Base-by-base conservation (phyloP, 1,140 invertebrate genomes). In the Drosophila ohnishii region DNA sequence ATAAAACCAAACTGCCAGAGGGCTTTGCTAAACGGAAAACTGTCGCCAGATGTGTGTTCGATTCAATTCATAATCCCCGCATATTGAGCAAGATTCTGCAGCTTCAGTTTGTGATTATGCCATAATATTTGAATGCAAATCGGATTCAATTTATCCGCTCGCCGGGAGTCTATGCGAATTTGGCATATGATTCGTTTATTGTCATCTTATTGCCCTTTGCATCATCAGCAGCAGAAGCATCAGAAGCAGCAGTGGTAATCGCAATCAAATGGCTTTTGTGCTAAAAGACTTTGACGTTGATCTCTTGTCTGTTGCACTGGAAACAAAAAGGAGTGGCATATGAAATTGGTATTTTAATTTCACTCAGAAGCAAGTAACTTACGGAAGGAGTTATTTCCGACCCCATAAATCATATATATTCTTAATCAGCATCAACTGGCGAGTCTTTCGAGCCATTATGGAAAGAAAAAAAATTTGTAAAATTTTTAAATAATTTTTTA, bases 171-270 rank as follows among this genome's bases (percentile, higher is more conserved):
- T 73, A 58, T 77, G 51, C 35, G 55, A 34, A 63, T 28, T 51
- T 64, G 45, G 39, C 44, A 78, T 62, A 56, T 82, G 75, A 76
- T 78, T 76, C 56, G 66, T 69, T 76, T 79, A 76, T 73, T 58
- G 78, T 16, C 56, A 55, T 55, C 39, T 59, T 28, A 42, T 42
- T 60, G 45, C 48, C 64, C 48, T 75, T 56, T 59, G 25, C n/a
- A 37, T 53, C 39, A 45, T 40, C 57, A 44, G 28, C 28, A 40
- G 44, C 35, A 32, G 11, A 8, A 53, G 19, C 7, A 25, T 37
- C 34, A 35, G 25, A 51, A 42, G 25, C 28, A 34, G 25, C 40
- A 40, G 14, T 37, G n/a, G 39, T 11, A 39, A 44, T 42, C 19
- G n/a, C 32, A 45, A 48, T 35, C 30, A 50, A 61, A 61, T 35